A percentile compares a stretch with the other conserved stretches of the same genome.
These are phyloP conservation scores for Thereuonema tuberculata DNA, from an alignment of 1,140 invertebrate genomes.

Conservation along the genomic window DNA sequence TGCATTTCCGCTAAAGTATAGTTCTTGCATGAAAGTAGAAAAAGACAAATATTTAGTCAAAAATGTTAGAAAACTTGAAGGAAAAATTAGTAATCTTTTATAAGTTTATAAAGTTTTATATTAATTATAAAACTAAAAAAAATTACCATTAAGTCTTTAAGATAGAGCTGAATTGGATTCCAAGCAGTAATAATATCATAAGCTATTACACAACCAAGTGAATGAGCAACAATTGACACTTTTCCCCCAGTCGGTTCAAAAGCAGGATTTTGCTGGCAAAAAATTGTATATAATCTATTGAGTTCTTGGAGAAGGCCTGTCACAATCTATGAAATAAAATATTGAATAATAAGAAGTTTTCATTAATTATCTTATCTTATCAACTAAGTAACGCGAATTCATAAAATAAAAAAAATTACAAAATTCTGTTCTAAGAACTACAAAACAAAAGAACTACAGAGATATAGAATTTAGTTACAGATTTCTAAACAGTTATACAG, in stretches of 20 bases:
- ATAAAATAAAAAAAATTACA: neutral
- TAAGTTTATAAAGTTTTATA: no score
- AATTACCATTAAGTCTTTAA: conserved; percentile 5
- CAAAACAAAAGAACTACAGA: no score
- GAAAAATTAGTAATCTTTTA: no score
- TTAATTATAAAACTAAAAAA: no score
- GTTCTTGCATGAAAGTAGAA: no score
- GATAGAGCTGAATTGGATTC: conserved; percentile 39
- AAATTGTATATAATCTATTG: conserved; percentile 55
- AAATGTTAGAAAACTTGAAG: no score
- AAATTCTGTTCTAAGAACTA: neutral
- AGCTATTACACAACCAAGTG: conserved; percentile 61
- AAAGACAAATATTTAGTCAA: no score
- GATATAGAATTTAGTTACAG: no score
- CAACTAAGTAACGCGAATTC: neutral
- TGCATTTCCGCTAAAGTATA: no score
- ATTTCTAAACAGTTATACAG: no score
- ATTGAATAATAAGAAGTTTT: neutral
- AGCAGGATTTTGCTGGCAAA: conserved; percentile 51
- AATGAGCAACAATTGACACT: conserved; percentile 61
- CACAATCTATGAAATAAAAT: conserved; percentile 40
- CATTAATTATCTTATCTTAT: neutral
- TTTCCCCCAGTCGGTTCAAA: conserved; percentile 48
- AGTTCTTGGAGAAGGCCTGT: conserved; percentile 49
- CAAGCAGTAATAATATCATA: conserved; percentile 66